Percentiles rank a stretch among this genome's conserved stretches.
Evolutionary conservation across 2,113 vertebrate species (phyloP).

Genomic region (Chloebia gouldiae): DNA sequence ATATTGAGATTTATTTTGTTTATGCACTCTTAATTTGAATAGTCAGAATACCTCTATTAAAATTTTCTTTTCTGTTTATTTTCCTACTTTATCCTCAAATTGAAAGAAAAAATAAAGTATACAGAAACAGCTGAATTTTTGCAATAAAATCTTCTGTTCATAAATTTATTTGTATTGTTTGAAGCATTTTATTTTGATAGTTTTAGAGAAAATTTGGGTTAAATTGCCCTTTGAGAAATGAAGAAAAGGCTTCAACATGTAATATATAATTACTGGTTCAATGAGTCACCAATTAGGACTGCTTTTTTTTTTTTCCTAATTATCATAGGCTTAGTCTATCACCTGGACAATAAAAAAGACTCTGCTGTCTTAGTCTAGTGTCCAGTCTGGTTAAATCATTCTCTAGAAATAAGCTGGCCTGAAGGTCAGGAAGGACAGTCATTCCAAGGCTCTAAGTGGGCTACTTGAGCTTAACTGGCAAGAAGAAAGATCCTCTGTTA

Average conservation of each 20-base stretch:
- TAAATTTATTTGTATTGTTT: neutral
- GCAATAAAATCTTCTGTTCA: neutral
- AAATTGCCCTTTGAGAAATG: neutral
- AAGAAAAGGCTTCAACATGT: neutral
- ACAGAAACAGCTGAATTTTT: neutral
- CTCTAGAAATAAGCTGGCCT: constrained; percentile 57
- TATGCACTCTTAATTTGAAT: neutral
- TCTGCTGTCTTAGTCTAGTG: neutral
- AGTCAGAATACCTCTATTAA: neutral
- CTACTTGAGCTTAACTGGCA: constrained; percentile 71
- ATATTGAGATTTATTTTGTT: neutral
- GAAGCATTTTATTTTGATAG: neutral
- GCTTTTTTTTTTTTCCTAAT: neutral
- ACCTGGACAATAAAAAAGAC: neutral
- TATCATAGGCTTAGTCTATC: neutral
- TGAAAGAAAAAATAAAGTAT: neutral
- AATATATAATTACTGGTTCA: neutral
- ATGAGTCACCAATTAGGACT: neutral
- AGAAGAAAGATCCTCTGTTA: constrained; percentile 74
- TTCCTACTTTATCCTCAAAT: neutral
- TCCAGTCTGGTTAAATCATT: constrained; percentile 63
- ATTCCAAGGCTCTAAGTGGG: constrained; percentile 71
- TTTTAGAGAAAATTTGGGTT: neutral
- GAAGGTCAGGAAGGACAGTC: constrained; percentile 72
- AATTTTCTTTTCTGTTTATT: neutral